Conservation (phyloP, 2,113 vertebrate species). For the Clarias batrachus region DNA sequence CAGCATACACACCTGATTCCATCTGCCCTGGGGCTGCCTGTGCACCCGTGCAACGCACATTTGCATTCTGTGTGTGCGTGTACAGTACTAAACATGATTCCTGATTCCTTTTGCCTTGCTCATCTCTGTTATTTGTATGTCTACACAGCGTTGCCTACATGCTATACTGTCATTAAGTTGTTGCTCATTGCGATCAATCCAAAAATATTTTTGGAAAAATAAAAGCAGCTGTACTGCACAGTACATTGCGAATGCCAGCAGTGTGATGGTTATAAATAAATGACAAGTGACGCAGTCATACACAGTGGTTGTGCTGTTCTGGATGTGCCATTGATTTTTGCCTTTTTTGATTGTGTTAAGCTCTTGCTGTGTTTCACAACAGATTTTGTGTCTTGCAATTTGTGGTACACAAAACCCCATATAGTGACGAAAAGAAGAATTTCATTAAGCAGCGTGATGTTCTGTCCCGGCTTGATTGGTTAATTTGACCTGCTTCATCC, state of each 20-base stretch:
- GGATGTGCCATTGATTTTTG: not conserved
- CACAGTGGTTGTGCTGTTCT: not conserved
- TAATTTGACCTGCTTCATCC: not conserved
- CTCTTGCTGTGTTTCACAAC: not conserved
- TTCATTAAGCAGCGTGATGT: not conserved
- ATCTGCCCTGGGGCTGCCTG: conserved; percentile 51
- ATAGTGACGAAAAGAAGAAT: not conserved
- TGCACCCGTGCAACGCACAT: conserved; percentile 42
- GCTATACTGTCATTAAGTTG: not conserved
- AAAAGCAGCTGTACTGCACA: not conserved
- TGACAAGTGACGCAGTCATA: not conserved
- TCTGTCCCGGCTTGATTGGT: not conserved
- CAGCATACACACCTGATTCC: conserved; percentile 57
- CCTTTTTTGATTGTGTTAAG: not conserved
- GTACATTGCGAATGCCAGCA: not conserved
- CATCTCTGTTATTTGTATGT: not conserved
- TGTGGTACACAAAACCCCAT: not conserved
- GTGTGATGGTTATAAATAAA: conserved; percentile 19
- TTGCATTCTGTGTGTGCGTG: not conserved
- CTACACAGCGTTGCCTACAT: not conserved
- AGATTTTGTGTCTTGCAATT: not conserved
- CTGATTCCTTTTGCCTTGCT: not conserved
- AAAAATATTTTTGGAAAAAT: not conserved
- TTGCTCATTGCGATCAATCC: not conserved
- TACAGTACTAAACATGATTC: not conserved